Percentiles rank a stretch among this genome's conserved stretches.
These are phyloP conservation scores for Steromphala cineraria DNA, from an alignment of 2,888 invertebrate genomes.

Conservation along the genomic window DNA sequence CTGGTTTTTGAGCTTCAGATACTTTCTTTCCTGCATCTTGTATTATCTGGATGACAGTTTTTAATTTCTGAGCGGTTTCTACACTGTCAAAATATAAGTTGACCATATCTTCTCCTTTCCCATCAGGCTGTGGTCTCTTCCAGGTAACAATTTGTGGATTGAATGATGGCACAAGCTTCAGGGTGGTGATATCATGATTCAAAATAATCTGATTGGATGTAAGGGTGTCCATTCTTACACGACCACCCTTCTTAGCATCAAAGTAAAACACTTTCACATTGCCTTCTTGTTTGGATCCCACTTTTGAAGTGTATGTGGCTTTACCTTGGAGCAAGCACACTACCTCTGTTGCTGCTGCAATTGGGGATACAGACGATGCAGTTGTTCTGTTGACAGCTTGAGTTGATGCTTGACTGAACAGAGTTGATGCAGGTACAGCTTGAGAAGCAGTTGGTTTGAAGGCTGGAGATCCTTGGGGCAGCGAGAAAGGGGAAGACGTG, in stretches of 20 bases:
- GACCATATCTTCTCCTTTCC: slow-evolving; percentile 24
- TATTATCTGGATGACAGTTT: background rate
- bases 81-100: background rate
- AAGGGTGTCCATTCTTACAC: slow-evolving; percentile 14
- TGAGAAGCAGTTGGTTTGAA: slow-evolving; percentile 22
- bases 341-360: background rate
- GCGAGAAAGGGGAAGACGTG: background rate
- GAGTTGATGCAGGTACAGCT: background rate
- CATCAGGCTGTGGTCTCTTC: slow-evolving; percentile 22
- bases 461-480: background rate
- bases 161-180: slow-evolving; percentile 23
- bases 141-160: slow-evolving; percentile 21
- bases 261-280: background rate
- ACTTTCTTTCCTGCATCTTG: background rate
- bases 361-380: background rate
- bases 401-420: background rate
- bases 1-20: background rate
- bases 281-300: background rate
- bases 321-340: background rate
- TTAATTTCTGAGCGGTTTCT: background rate
- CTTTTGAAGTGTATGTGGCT: slow-evolving; percentile 17
- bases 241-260: background rate
- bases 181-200: slow-evolving; percentile 27
- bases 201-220: slow-evolving; percentile 31
- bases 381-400: background rate